phyloP scores from a whole-genome alignment of 2,797 vertebrate genomes.

The Poecilia wingei region DNA sequence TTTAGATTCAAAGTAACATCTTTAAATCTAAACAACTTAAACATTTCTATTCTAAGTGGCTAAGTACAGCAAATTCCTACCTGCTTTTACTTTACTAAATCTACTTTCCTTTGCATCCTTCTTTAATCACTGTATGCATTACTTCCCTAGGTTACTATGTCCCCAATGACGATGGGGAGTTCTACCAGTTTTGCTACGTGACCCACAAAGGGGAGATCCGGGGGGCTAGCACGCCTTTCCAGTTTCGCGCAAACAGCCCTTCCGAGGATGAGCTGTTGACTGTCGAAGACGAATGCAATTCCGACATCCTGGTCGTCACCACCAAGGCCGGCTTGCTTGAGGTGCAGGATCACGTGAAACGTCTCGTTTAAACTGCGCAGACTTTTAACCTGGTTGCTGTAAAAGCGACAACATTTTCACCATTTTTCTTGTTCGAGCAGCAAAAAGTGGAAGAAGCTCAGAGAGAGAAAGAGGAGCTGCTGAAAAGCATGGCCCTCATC shows the following conservation, averaged over 20 bases:
- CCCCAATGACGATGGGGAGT: constrained; percentile 96
- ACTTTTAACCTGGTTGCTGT: neutral
- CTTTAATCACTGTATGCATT: constrained; percentile 7
- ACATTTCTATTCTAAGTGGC: neutral
- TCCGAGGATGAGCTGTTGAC: constrained; percentile 93
- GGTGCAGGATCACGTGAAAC: constrained; percentile 70
- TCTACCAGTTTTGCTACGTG: constrained; percentile 99
- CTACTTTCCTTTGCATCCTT: neutral
- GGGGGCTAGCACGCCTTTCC: constrained; percentile 97
- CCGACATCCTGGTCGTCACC: constrained; percentile 97
- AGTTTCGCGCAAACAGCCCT: constrained; percentile 91
- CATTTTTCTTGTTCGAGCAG: constrained; percentile 70
- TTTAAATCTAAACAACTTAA: neutral
- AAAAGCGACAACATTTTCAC: neutral
- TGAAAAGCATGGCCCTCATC: constrained; percentile 85
- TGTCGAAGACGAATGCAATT: constrained; percentile 97
- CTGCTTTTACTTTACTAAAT: constrained; percentile 1
- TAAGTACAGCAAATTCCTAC: too few species aligned
- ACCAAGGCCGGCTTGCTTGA: constrained; percentile 95
- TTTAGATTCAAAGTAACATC: constrained; percentile 29
- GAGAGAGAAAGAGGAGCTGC: constrained; percentile 92
- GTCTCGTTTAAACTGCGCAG: neutral
- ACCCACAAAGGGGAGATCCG: constrained; percentile 98
- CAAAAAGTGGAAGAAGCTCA: constrained; percentile 95
- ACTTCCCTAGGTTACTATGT: constrained; percentile 90